These are phyloP conservation scores for Sycophila texana DNA, from an alignment of 2,888 invertebrate genomes.

Conservation along the genomic window DNA sequence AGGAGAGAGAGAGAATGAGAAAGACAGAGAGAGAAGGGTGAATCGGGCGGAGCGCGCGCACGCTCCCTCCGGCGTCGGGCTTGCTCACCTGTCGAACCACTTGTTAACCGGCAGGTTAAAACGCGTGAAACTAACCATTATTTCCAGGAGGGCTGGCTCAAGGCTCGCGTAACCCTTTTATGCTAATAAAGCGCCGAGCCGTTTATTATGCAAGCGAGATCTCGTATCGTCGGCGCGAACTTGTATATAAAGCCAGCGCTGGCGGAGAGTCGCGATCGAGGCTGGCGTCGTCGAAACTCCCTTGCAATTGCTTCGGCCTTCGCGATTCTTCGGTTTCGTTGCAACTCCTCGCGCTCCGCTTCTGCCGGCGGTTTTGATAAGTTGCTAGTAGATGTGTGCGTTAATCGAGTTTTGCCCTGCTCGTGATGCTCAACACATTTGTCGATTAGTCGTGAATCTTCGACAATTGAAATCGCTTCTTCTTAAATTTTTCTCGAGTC, in stretches of 20 bases:
- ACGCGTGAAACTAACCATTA: constrained; percentile 61
- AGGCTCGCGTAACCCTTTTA: constrained; percentile 60
- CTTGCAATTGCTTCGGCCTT: constrained; percentile 28
- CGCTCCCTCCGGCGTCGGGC: not conserved
- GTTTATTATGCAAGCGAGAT: constrained; percentile 59
- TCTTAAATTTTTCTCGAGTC: too few relatives aligned
- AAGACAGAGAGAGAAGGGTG: too few relatives aligned
- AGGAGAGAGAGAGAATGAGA: not conserved
- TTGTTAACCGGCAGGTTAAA: constrained; percentile 50
- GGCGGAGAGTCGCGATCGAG: not conserved
- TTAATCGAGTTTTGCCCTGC: too few relatives aligned
- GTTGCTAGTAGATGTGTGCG: too few relatives aligned
- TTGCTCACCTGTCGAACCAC: constrained; percentile 10
- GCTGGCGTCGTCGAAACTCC: too few relatives aligned
- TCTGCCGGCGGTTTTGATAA: too few relatives aligned
- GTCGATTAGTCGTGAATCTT: too few relatives aligned
- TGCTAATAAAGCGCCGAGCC: constrained; percentile 60
- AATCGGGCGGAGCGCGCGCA: not conserved
- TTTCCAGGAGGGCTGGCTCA: constrained; percentile 54
- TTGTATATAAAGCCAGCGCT: constrained; percentile 62
- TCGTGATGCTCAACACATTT: too few relatives aligned
- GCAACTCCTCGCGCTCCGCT: not conserved
- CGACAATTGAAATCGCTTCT: too few relatives aligned
- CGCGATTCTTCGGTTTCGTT: not conserved
- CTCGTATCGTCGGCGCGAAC: constrained; percentile 58